Percentiles rank a stretch among this genome's conserved stretches.
These are phyloP conservation scores for Aldrovandia affinis DNA, from an alignment of 2,797 vertebrate species.

Conservation along the genomic window DNA sequence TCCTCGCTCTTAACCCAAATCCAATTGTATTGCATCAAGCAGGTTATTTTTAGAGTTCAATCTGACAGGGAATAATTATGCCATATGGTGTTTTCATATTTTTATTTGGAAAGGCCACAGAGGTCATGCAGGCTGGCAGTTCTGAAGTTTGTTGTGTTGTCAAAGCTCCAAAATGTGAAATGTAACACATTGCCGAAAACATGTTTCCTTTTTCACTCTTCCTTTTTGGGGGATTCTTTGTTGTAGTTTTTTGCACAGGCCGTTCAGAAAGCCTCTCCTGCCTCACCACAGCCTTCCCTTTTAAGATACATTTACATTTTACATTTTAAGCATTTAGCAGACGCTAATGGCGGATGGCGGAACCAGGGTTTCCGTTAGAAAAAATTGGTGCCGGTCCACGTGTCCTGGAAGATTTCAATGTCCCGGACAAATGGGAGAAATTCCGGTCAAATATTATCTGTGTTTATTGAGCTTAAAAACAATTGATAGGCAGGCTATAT, in stretches of 20 bases:
- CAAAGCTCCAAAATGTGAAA: slow-evolving; percentile 61
- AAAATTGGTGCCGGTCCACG: too few relatives aligned
- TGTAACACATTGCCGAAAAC: slow-evolving; percentile 42
- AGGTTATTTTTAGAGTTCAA: slow-evolving; percentile 59
- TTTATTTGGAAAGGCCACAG: slow-evolving; percentile 54
- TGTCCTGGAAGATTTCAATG: too few relatives aligned
- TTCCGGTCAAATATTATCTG: too few relatives aligned
- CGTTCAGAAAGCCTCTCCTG: background rate
- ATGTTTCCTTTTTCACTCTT: slow-evolving; percentile 44
- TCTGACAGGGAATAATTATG: slow-evolving; percentile 66
- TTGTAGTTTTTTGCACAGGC: background rate
- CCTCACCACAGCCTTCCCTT: background rate
- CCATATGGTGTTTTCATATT: slow-evolving; percentile 61
- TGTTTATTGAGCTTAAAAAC: too few relatives aligned
- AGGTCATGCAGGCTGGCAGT: slow-evolving; percentile 55
- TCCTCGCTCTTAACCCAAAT: slow-evolving; percentile 33
- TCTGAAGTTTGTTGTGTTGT: slow-evolving; percentile 62
- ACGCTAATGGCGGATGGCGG: background rate
- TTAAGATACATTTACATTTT: too few relatives aligned
- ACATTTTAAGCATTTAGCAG: too few relatives aligned
- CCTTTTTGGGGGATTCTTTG: slow-evolving; percentile 23
- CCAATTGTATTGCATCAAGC: slow-evolving; percentile 54
- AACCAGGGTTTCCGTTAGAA: too few relatives aligned
- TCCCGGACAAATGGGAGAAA: too few relatives aligned
- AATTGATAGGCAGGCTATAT: too few relatives aligned